Percentiles rank a stretch among this genome's conserved stretches.
These are phyloP conservation scores for Hippocampus kuda DNA, from an alignment of 2,797 vertebrate genomes.

Conservation along the genomic window DNA sequence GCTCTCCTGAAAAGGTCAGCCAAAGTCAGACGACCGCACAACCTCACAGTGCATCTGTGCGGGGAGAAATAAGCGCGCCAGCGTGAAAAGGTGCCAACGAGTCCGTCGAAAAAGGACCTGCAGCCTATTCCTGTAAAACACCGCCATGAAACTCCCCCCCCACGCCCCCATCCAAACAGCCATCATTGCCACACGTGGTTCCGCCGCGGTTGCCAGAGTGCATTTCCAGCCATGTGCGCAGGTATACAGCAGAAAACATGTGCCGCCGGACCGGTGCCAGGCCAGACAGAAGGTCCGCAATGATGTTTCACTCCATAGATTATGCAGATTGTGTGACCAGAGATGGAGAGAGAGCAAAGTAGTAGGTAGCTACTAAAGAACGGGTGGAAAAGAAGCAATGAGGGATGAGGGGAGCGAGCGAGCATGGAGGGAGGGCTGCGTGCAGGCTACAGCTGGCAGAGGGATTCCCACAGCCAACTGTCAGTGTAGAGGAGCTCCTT, in stretches of 20 bases:
- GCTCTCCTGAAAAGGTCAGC: constrained; percentile 60
- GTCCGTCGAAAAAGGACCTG: not conserved
- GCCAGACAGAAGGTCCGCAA: constrained; percentile 65
- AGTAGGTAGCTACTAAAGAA: constrained; percentile 16
- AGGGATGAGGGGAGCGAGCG: constrained; percentile 36
- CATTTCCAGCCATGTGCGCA: constrained; percentile 59
- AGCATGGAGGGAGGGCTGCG: constrained; percentile 33
- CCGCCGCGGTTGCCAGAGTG: constrained; percentile 50
- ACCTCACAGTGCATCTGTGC: constrained; percentile 32
- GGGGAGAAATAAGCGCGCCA: constrained; percentile 3
- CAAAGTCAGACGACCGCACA: constrained; percentile 48
- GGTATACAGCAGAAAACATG: constrained; percentile 68
- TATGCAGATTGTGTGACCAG: constrained; percentile 59
- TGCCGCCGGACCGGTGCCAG: constrained; percentile 62
- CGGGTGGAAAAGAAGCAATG: constrained; percentile 29
- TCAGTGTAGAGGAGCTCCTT: constrained; percentile 74
- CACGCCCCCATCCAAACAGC: constrained; percentile 31
- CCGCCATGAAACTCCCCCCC: not conserved
- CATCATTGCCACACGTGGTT: constrained; percentile 50
- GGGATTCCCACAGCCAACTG: constrained; percentile 72
- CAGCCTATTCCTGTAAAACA: not conserved
- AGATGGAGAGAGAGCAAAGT: constrained; percentile 47
- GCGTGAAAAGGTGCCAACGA: constrained; percentile 3
- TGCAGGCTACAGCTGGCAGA: constrained; percentile 69
- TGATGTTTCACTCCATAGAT: constrained; percentile 69